A percentile compares a stretch with the other conserved stretches of the same genome.
phyloP scores from a whole-genome alignment of 2,113 vertebrate species.

The Microcebus tavaratra region DNA sequence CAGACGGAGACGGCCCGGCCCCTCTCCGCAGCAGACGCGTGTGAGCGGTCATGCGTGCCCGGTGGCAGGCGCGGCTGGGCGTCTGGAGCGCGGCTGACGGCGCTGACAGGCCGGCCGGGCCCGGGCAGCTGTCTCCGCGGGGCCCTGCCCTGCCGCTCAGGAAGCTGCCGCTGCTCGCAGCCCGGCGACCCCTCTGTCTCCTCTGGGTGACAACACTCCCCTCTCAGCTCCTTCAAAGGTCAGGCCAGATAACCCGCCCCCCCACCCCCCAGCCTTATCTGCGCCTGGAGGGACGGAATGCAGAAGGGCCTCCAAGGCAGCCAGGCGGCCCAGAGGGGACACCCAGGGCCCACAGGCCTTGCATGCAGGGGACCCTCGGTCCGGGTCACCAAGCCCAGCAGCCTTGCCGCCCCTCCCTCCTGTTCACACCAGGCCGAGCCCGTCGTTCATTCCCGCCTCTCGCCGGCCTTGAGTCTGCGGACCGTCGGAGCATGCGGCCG shows the following conservation, averaged over 20 bases:
- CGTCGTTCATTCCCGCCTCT: constrained; percentile 21
- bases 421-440: not conserved
- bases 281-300: constrained; percentile 65
- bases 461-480: constrained; percentile 35
- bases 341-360: not conserved
- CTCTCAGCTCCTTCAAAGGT: constrained; percentile 86
- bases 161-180: constrained; percentile 78
- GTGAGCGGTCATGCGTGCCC: constrained; percentile 82
- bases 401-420: not conserved
- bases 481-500: constrained; percentile 19
- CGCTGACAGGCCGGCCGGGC: constrained; percentile 85
- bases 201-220: constrained; percentile 87
- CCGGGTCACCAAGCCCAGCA: not conserved
- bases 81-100: constrained; percentile 83
- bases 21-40: constrained; percentile 81
- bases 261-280: constrained; percentile 83
- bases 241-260: constrained; percentile 85
- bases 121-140: constrained; percentile 83
- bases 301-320: not conserved
- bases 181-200: constrained; percentile 84
- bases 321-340: not conserved
- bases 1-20: constrained; percentile 62
- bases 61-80: constrained; percentile 67
- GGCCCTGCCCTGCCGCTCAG: constrained; percentile 83
- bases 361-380: not conserved